phyloP scores from a whole-genome alignment of 2,113 vertebrate species.

The Sinocyclocheilus rhinocerous region DNA sequence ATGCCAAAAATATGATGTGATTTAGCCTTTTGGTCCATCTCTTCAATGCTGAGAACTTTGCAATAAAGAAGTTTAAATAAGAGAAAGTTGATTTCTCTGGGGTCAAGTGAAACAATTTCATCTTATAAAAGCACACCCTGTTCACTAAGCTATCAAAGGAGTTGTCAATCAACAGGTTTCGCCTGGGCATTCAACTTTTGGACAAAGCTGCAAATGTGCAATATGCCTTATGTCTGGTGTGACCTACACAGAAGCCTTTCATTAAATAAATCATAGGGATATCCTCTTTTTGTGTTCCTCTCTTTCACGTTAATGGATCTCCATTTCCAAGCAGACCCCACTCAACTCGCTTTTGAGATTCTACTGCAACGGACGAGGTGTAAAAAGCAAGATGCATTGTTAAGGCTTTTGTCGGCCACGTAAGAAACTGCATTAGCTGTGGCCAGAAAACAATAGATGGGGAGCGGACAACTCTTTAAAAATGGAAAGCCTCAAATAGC shows the following conservation, averaged over 20 bases:
- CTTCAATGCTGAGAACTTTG: neutral
- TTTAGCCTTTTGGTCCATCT: neutral
- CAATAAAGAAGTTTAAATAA: conserved; percentile 33
- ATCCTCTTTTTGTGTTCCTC: neutral
- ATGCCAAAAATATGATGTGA: neutral
- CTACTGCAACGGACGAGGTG: conserved; percentile 27
- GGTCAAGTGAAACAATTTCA: conserved; percentile 31
- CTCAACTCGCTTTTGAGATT: conserved; percentile 44
- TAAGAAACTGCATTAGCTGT: conserved; percentile 13
- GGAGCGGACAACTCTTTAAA: conserved; percentile 49
- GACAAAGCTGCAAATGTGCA: conserved; percentile 36
- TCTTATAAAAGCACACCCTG: conserved; percentile 21
- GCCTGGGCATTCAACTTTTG: conserved; percentile 39
- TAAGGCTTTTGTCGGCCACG: conserved; percentile 27
- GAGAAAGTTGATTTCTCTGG: conserved; percentile 18
- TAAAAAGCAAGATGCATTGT: conserved; percentile 46
- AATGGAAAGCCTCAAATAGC: conserved; percentile 8
- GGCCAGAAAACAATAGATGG: conserved; percentile 41
- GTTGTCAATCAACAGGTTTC: conserved; percentile 44
- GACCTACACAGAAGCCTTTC: conserved; percentile 10
- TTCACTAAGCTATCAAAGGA: conserved; percentile 32
- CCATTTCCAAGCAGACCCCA: conserved; percentile 16
- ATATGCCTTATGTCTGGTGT: conserved; percentile 12
- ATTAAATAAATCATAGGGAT: conserved; percentile 48
- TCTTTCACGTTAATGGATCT: conserved; percentile 19